phyloP scores from a whole-genome alignment of 2,797 vertebrate genomes.

The Enteromius viviparus region DNA sequence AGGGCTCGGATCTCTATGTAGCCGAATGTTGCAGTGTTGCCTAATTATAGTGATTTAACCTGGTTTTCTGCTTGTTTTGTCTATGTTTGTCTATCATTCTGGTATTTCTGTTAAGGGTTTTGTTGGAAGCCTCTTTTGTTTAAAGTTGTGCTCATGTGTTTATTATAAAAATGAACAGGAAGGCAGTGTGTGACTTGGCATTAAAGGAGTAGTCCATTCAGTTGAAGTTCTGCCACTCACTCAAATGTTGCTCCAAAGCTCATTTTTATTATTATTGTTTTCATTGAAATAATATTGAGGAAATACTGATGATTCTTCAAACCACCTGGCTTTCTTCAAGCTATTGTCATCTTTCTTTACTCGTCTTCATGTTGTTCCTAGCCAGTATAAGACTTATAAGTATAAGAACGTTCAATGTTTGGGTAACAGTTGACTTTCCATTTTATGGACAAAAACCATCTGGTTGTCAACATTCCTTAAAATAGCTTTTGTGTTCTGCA shows the following conservation, averaged over 20 bases:
- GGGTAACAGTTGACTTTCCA: background rate
- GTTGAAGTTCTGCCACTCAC: background rate
- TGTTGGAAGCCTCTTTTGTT: background rate
- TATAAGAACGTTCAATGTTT: background rate
- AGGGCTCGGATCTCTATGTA: background rate
- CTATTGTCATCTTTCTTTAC: background rate
- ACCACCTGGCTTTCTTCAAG: background rate
- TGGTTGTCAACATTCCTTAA: constrained; percentile 3
- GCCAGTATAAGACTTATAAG: background rate
- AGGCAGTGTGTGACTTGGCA: background rate
- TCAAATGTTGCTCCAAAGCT: background rate
- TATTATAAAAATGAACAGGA: background rate
- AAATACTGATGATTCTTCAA: background rate
- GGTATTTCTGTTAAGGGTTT: constrained; percentile 21
- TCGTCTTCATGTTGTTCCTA: background rate
- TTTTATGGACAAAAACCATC: background rate
- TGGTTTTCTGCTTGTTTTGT: constrained; percentile 32
- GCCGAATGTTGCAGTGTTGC: background rate
- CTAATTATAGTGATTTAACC: constrained; percentile 41
- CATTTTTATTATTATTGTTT: background rate
- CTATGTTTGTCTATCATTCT: constrained; percentile 4
- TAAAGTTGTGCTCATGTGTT: constrained; percentile 13
- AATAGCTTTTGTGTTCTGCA: background rate
- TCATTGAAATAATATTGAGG: background rate
- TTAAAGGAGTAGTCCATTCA: background rate